phyloP scores from a whole-genome alignment of 2,113 vertebrate genomes.

The Serilophus lunatus region DNA sequence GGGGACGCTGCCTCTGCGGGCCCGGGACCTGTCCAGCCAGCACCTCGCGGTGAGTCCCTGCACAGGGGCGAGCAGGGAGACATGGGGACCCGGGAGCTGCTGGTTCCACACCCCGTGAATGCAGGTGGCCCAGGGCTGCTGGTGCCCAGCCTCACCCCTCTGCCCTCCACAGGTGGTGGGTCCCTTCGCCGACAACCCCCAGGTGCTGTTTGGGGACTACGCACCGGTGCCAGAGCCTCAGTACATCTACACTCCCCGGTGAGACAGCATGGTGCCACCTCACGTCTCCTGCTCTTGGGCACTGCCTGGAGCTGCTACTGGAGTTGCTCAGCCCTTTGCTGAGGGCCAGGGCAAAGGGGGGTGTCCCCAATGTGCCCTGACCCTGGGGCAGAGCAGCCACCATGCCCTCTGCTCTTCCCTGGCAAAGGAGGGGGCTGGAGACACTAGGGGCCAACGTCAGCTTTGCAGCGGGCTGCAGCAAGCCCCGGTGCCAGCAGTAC shows the following conservation, averaged over 20 bases:
- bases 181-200: slow-evolving; percentile 59
- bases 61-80: rapidly evolving
- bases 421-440: slow-evolving; percentile 55
- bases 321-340: not conserved
- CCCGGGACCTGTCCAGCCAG: not conserved
- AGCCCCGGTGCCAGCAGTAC: not conserved
- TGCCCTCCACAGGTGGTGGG: slow-evolving; percentile 49
- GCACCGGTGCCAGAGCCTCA: slow-evolving; percentile 41
- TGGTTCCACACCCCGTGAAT: rapidly evolving
- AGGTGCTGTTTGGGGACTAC: slow-evolving; percentile 62
- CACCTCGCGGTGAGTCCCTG: slow-evolving; percentile 3
- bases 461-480: not conserved
- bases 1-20: slow-evolving; percentile 30
- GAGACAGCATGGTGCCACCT: not conserved
- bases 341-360: not conserved
- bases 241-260: slow-evolving; percentile 68
- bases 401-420: not conserved
- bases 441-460: not conserved
- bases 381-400: not conserved
- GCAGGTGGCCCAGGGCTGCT: not conserved
- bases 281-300: not conserved
- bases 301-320: not conserved
- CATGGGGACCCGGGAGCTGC: not conserved
- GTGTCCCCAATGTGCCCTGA: rapidly evolving
- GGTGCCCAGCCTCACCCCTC: not conserved